phyloP scores from a whole-genome alignment of 2,113 vertebrate genomes.

The Limnothrissa miodon region DNA sequence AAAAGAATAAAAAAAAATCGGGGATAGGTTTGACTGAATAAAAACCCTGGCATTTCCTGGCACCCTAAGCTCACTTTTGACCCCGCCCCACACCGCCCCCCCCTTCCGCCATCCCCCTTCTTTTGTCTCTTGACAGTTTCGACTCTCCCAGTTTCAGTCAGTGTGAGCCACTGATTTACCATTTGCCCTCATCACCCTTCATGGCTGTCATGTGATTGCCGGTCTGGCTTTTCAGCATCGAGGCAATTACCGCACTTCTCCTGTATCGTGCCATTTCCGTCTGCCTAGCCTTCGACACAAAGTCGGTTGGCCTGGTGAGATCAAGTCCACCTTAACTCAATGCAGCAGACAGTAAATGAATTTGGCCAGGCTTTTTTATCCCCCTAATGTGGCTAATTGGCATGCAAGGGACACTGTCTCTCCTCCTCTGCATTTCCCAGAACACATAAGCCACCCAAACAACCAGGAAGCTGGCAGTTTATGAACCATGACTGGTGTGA shows the following conservation, averaged over 20 bases:
- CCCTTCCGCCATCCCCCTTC: not conserved
- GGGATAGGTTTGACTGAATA: not conserved
- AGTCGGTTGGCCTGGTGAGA: conserved; percentile 59
- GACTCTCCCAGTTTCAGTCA: conserved; percentile 6
- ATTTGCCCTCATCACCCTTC: conserved; percentile 54
- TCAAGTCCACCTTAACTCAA: conserved; percentile 44
- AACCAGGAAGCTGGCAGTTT: conserved; percentile 47
- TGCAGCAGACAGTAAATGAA: conserved; percentile 56
- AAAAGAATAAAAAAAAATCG: not conserved
- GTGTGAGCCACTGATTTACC: conserved; percentile 2
- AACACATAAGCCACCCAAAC: conserved; percentile 48
- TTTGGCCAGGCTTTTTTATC: conserved; percentile 54
- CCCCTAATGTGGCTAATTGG: conserved; percentile 60
- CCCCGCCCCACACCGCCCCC: too few relatives aligned
- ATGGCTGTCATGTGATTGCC: conserved; percentile 76
- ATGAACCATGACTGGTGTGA: not conserved
- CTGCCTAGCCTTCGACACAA: conserved; percentile 54
- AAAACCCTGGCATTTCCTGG: not conserved
- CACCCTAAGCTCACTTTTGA: not conserved
- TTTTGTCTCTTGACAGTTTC: conserved; percentile 15
- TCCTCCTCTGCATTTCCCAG: conserved; percentile 52
- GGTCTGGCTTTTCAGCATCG: conserved; percentile 66
- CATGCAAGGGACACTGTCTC: conserved; percentile 58
- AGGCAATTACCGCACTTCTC: conserved; percentile 61
- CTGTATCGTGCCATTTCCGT: conserved; percentile 66